Percentiles rank a stretch among this genome's conserved stretches.
phyloP scores from a whole-genome alignment of 2,113 vertebrate genomes.

The Colius striatus region DNA sequence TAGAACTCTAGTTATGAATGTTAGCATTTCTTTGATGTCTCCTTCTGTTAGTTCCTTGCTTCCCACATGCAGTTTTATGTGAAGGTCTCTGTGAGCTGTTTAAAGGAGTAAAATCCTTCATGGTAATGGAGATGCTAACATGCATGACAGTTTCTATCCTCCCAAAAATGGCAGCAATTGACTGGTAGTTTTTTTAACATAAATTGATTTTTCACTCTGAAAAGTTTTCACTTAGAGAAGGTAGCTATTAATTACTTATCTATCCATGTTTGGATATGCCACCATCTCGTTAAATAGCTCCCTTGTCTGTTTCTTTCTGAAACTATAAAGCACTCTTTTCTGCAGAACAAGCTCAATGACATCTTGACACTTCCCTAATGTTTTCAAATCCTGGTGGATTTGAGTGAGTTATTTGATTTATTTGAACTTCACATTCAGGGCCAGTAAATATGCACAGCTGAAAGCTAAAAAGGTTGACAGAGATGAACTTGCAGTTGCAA shows the following conservation, averaged over 20 bases:
- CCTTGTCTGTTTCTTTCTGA: conserved; percentile 60
- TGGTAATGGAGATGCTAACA: conserved; percentile 26
- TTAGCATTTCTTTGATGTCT: conserved; percentile 42
- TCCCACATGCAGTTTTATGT: conserved; percentile 45
- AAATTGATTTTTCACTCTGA: conserved; percentile 52
- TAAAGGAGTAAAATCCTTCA: conserved; percentile 38
- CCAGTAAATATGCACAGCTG: conserved; percentile 55
- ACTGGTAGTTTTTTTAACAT: conserved; percentile 37
- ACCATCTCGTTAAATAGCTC: conserved; percentile 63
- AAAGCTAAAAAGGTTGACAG: conserved; percentile 54
- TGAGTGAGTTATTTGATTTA: conserved; percentile 62
- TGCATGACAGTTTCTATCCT: conserved; percentile 35
- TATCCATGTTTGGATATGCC: conserved; percentile 62
- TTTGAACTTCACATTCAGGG: conserved; percentile 57
- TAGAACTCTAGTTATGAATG: not conserved
- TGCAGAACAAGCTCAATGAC: conserved; percentile 54
- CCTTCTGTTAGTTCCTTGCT: conserved; percentile 45
- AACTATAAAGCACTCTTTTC: conserved; percentile 52
- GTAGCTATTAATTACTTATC: conserved; percentile 68
- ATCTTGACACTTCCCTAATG: conserved; percentile 63
- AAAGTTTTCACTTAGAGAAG: conserved; percentile 64
- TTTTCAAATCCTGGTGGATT: conserved; percentile 59
- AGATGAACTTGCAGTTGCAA: not conserved
- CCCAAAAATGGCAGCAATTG: conserved; percentile 46
- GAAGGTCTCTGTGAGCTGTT: conserved; percentile 34